Evolutionary conservation across 2,797 vertebrate species (phyloP), one percentile per base, ranked within the genome.

Genomic region (Arnoldichthys spilopterus): DNA sequence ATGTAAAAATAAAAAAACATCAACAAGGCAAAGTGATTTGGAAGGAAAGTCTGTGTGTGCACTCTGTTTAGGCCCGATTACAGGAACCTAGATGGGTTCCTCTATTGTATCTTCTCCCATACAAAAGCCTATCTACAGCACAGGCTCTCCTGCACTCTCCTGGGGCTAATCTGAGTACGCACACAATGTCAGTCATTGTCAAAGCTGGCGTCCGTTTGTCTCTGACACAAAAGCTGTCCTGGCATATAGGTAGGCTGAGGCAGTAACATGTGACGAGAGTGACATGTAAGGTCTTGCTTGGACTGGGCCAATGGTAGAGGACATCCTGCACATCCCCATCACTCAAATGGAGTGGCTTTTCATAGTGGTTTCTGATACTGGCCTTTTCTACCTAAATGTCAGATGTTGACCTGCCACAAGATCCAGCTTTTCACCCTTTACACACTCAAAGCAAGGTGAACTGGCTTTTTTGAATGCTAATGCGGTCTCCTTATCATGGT

Each of bases 41-140:
- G 73, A 72, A 28, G 59, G 20, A 63, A 66, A 24, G 20, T 40
- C 32, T 6, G 6, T 6, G 30, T 77, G 56, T 74, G 78, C 82
- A 82, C 30, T 87, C 84, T 90, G 90, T 89, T 87, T 83, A 63
- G 86, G 88, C 83, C 79, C 64, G 88, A 91, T 91, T 89, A 89
- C 80, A 84, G 74, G 84, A 87, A 78, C 84, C 85, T 83, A 40
- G 72, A 78, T 59, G 58, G 40, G 56, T 53, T 53, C 82, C 47
- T 64, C 40, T 76, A 62, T 61, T 80, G 43, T 74, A 45, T 76
- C 71, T 15, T 5, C 43, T 80, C 59, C 79, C 77, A 76, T 69
- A 78, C 74, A 81, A 69, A 82, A 82, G 84, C 72, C 59, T 49
- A 69, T 83, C 76, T 63, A 71, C 69, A 49, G 75, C 54, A 45